These are phyloP conservation scores for Ovibos moschatus DNA, from an alignment of 2,113 vertebrate species.

Conservation along the genomic window DNA sequence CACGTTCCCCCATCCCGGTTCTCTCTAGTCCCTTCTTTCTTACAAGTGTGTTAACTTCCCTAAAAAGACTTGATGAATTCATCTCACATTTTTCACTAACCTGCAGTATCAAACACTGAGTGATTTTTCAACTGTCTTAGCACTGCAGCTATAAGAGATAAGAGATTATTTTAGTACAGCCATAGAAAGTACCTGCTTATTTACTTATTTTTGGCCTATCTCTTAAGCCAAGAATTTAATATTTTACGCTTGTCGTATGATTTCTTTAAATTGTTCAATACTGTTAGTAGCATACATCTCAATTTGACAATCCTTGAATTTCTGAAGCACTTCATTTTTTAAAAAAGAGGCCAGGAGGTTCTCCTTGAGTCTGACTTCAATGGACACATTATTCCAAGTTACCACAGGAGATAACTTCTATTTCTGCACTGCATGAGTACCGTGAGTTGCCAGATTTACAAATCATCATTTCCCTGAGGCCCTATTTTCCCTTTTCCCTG, in stretches of 20 bases:
- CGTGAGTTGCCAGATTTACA: neutral
- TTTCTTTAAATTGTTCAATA: slow-evolving; percentile 12
- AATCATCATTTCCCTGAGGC: neutral
- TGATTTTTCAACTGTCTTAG: slow-evolving; percentile 31
- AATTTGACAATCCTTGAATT: neutral
- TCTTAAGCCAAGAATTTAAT: slow-evolving; percentile 29
- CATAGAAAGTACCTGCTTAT: neutral
- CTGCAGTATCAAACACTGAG: slow-evolving; percentile 20
- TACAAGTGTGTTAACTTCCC: neutral
- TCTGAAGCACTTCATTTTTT: neutral
- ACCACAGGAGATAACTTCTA: neutral
- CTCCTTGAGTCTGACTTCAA: neutral
- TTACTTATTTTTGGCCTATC: neutral
- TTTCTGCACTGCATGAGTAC: neutral
- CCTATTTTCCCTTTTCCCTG: neutral
- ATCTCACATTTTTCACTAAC: neutral
- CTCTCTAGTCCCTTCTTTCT: neutral
- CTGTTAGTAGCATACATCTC: neutral
- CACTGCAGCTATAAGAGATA: neutral
- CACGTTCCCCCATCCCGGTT: neutral
- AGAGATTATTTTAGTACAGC: slow-evolving; percentile 22
- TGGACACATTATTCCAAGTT: neutral
- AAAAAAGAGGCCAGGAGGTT: neutral
- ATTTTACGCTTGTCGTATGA: slow-evolving; percentile 9
- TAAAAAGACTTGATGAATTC: slow-evolving; percentile 13